phyloP scores from a whole-genome alignment of 1,140 invertebrate species.

The Papilio helenus region DNA sequence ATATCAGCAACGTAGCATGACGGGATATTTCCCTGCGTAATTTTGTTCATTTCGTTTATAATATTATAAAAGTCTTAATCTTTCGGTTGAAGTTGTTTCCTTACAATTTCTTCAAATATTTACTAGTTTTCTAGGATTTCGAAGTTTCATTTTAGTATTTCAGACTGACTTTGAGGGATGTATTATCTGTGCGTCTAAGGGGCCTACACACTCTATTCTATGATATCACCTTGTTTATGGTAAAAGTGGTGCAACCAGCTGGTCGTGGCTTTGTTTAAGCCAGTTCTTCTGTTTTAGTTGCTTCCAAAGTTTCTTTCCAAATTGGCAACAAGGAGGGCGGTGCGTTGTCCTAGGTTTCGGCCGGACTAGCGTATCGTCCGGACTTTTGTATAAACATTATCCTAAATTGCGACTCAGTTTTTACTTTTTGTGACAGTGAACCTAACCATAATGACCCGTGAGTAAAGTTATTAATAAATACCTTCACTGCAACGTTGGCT shows the following conservation, averaged over 20 bases:
- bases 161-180: background rate
- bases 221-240: constrained; percentile 42
- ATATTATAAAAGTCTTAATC: background rate
- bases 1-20: too few species aligned
- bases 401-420: constrained; percentile 42
- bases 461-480: constrained; percentile 52
- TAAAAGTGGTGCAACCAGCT: constrained; percentile 57
- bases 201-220: background rate
- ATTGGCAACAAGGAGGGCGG: constrained; percentile 74
- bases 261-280: constrained; percentile 51
- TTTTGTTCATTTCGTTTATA: background rate
- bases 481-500: background rate
- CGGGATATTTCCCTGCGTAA: background rate
- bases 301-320: constrained; percentile 66
- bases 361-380: constrained; percentile 81
- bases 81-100: background rate
- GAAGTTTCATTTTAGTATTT: background rate
- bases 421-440: constrained; percentile 44
- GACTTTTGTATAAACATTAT: constrained; percentile 51
- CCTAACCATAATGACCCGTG: constrained; percentile 74
- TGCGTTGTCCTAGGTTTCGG: constrained; percentile 81
- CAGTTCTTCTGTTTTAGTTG: constrained; percentile 69
- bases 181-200: background rate
- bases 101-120: too few species aligned
- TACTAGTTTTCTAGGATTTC: background rate